A percentile compares a stretch with the other conserved stretches of the same genome.
phyloP scores from a whole-genome alignment of 2,113 vertebrate genomes.

The Lampris megalopsis region DNA sequence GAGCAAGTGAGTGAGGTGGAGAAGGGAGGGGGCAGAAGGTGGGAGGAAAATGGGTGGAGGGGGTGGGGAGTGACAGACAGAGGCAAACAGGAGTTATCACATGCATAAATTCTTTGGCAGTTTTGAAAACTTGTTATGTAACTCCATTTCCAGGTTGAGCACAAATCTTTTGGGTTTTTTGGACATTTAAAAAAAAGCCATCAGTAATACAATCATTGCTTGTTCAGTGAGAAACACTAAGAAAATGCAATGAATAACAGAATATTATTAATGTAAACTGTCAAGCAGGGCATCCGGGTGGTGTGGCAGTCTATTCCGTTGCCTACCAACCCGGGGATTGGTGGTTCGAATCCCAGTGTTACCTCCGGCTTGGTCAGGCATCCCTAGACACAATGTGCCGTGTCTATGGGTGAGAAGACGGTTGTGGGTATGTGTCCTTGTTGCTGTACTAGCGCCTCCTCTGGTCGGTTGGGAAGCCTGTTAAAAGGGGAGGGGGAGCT shows the following conservation, averaged over 20 bases:
- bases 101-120: conserved; percentile 60
- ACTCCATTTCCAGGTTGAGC: conserved; percentile 71
- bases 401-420: no score
- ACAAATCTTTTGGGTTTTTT: conserved; percentile 36
- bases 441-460: no score
- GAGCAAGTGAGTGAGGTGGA: conserved; percentile 52
- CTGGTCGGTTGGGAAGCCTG: no score
- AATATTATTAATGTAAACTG: no score
- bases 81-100: conserved; percentile 41
- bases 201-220: neutral
- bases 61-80: neutral
- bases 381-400: no score
- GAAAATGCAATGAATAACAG: neutral
- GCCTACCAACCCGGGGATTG: no score
- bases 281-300: no score
- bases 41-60: conserved; percentile 29
- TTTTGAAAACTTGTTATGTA: conserved; percentile 76
- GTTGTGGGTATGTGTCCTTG: no score
- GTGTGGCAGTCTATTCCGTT: no score
- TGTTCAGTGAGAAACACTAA: neutral
- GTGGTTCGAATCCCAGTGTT: no score
- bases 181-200: conserved; percentile 4
- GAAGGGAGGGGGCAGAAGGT: conserved; percentile 30
- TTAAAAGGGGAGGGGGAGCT: no score
- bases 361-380: no score